Conservation (phyloP, 2,888 invertebrate species). For the Vandiemenella viatica region DNA sequence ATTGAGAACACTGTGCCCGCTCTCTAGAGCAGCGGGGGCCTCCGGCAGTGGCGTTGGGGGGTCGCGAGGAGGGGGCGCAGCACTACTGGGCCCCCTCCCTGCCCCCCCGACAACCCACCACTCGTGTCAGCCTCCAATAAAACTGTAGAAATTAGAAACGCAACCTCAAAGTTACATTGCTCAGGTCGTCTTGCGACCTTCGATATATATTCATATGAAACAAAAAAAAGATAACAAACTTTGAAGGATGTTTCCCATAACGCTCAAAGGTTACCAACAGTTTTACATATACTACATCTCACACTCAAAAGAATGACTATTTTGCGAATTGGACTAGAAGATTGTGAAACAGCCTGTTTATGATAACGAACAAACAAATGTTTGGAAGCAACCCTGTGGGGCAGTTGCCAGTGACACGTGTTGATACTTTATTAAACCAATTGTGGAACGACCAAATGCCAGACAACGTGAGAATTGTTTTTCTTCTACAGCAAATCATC, state of each 20-base stretch:
- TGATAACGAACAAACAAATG: constrained; percentile 17
- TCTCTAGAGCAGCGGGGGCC: constrained; percentile 9
- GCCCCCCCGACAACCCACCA: too few relatives aligned
- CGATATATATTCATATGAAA: neutral
- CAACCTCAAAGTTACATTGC: too few relatives aligned
- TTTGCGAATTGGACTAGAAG: constrained; percentile 18
- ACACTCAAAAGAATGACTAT: constrained; percentile 31
- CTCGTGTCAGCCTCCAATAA: too few relatives aligned
- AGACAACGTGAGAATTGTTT: constrained; percentile 17
- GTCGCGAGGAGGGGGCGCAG: too few relatives aligned
- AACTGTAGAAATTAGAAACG: too few relatives aligned
- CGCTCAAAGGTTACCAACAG: constrained; percentile 25
- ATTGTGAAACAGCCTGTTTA: constrained; percentile 19
- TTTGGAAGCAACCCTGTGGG: constrained; percentile 16
- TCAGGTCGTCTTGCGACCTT: neutral
- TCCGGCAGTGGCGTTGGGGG: neutral
- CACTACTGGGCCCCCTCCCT: too few relatives aligned
- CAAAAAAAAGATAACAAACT: neutral
- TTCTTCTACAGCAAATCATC: constrained; percentile 18
- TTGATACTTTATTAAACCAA: constrained; percentile 12
- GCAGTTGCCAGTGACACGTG: constrained; percentile 14
- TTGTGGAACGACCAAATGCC: constrained; percentile 8
- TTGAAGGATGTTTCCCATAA: constrained; percentile 13
- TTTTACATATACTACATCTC: constrained; percentile 38
- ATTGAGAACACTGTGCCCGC: constrained; percentile 41